A percentile compares a stretch with the other conserved stretches of the same genome.
Conservation (phyloP, 2,888 invertebrate species). For the Antitype chi region DNA sequence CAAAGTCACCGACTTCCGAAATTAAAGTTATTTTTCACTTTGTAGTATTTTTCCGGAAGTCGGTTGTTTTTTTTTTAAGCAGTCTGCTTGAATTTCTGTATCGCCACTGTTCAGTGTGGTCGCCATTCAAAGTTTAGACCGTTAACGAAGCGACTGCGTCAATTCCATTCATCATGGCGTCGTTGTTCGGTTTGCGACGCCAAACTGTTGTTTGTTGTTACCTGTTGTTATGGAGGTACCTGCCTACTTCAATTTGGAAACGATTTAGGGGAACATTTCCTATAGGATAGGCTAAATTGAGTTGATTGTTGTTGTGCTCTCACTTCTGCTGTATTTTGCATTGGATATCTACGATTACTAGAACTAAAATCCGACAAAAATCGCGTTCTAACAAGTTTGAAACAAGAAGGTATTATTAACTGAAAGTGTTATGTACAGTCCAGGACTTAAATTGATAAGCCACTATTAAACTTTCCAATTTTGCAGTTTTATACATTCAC, state of each 20-base stretch:
- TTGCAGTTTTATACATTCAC: too few species aligned
- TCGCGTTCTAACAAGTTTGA: too few species aligned
- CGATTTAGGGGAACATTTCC: neutral
- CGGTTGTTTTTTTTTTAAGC: too few species aligned
- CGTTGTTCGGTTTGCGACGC: constrained; percentile 22
- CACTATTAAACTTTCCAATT: too few species aligned
- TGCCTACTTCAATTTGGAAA: constrained; percentile 10
- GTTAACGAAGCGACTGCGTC: constrained; percentile 51
- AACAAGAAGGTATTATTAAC: too few species aligned
- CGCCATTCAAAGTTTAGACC: constrained; percentile 49
- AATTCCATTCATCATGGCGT: constrained; percentile 55
- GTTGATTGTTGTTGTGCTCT: neutral
- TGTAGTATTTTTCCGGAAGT: too few species aligned
- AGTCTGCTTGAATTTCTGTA: constrained; percentile 1
- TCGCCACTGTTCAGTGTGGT: neutral
- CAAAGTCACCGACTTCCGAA: too few species aligned
- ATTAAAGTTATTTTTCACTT: too few species aligned
- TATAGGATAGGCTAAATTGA: neutral
- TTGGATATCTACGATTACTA: too few species aligned
- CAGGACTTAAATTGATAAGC: too few species aligned
- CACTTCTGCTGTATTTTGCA: neutral
- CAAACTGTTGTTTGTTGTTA: constrained; percentile 49
- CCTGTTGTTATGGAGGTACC: neutral
- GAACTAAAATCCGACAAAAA: too few species aligned
- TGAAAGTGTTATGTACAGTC: too few species aligned